Evolutionary conservation across 2,888 invertebrate genomes (phyloP).

Genomic region (Julus scandinavius): DNA sequence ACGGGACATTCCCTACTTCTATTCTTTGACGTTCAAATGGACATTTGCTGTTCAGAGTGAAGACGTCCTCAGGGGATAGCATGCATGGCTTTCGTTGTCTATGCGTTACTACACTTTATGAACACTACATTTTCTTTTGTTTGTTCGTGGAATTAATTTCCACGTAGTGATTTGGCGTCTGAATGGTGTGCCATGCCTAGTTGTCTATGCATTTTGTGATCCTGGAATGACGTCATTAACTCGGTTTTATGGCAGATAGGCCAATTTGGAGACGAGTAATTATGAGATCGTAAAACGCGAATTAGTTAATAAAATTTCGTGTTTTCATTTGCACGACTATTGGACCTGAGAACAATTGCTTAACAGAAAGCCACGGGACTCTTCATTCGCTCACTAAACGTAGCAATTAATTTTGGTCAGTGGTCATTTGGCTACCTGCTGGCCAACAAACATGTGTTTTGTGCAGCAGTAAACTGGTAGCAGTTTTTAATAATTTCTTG

Average conservation of each 20-base stretch:
- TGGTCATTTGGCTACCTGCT: slow-evolving; percentile 4
- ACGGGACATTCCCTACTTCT: neutral
- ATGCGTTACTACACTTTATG: neutral
- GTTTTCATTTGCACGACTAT: neutral
- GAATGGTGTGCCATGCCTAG: too few species aligned
- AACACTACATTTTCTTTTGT: neutral
- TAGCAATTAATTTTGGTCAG: neutral
- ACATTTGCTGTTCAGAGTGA: neutral
- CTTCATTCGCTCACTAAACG: neutral
- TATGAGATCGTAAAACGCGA: slow-evolving; percentile 17
- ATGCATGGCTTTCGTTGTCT: neutral
- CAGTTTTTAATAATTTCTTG: too few species aligned
- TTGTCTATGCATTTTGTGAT: neutral
- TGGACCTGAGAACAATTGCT: neutral
- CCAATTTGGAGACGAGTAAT: neutral
- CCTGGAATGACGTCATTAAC: neutral
- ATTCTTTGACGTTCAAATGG: neutral
- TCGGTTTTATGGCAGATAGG: neutral
- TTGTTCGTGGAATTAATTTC: neutral
- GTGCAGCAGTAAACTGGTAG: too few species aligned
- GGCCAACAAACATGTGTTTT: neutral
- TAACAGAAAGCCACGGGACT: neutral
- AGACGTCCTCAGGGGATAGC: neutral
- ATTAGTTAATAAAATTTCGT: slow-evolving; percentile 8
- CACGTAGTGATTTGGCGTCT: neutral